phyloP scores from a whole-genome alignment of 2,888 invertebrate species.

The Mesorhabditis belari region DNA sequence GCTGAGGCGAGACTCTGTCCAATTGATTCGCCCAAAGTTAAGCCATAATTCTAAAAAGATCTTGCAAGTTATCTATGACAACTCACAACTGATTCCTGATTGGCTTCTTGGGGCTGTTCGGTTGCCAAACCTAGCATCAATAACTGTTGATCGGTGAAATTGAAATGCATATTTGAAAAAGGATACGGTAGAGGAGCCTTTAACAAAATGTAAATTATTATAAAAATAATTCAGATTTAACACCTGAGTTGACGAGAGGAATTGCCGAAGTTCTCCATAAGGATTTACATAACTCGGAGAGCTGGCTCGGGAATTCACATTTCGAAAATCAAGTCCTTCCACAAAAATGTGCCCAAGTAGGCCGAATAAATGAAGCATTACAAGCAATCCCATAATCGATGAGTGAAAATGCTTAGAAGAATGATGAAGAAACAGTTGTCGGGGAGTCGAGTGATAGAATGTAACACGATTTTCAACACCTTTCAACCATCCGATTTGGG shows the following conservation, averaged over 20 bases:
- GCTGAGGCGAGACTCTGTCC: background rate
- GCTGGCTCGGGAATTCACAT: background rate
- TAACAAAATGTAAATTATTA: too few relatives aligned
- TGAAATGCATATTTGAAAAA: background rate
- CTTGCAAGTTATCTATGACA: background rate
- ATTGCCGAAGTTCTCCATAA: background rate
- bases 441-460: too few relatives aligned
- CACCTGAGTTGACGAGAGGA: background rate
- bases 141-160: background rate
- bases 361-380: too few relatives aligned
- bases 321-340: background rate
- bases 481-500: too few relatives aligned
- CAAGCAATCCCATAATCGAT: background rate
- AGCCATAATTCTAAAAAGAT: background rate
- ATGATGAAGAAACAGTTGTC: too few relatives aligned
- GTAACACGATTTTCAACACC: too few relatives aligned
- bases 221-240: background rate
- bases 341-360: too few relatives aligned
- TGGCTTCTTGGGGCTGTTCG: too few relatives aligned
- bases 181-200: background rate
- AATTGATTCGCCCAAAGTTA: background rate
- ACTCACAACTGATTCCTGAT: background rate
- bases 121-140: background rate
- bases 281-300: background rate
- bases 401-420: too few relatives aligned